Evolutionary conservation across 2,888 invertebrate genomes (phyloP).

Genomic region (Rhyacophila evoluta): DNA sequence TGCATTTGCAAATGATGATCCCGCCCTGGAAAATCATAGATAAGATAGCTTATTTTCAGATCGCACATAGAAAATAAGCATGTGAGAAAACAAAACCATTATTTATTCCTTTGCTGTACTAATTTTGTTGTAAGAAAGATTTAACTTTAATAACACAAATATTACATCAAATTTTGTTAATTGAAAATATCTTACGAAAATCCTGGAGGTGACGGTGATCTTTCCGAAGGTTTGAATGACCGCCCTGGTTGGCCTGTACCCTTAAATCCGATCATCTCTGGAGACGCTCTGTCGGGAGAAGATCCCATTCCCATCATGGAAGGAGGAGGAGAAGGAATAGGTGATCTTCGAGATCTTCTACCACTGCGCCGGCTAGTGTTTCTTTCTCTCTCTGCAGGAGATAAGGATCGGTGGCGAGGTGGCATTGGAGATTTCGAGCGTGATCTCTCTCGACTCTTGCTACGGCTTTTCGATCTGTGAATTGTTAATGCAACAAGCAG

Average conservation of each 20-base stretch:
- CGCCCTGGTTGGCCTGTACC: constrained; percentile 62
- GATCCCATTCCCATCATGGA: constrained; percentile 41
- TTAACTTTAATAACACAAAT: no score
- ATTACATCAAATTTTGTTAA: no score
- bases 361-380: constrained; percentile 56
- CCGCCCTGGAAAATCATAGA: no score
- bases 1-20: constrained; percentile 38
- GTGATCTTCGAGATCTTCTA: constrained; percentile 35
- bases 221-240: neutral
- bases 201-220: constrained; percentile 75
- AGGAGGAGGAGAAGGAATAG: constrained; percentile 53
- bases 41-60: no score
- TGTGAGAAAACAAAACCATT: no score
- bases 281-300: neutral
- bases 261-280: constrained; percentile 56
- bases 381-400: constrained; percentile 60
- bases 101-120: no score
- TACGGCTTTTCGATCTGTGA: constrained; percentile 64
- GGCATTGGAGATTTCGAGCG: constrained; percentile 65
- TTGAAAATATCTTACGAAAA: constrained; percentile 83
- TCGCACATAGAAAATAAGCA: no score
- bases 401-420: constrained; percentile 60
- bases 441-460: constrained; percentile 65
- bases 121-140: no score
- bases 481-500: no score